Base-by-base conservation (phyloP, 2,888 invertebrate genomes). In the Luffia ferchaultella region DNA sequence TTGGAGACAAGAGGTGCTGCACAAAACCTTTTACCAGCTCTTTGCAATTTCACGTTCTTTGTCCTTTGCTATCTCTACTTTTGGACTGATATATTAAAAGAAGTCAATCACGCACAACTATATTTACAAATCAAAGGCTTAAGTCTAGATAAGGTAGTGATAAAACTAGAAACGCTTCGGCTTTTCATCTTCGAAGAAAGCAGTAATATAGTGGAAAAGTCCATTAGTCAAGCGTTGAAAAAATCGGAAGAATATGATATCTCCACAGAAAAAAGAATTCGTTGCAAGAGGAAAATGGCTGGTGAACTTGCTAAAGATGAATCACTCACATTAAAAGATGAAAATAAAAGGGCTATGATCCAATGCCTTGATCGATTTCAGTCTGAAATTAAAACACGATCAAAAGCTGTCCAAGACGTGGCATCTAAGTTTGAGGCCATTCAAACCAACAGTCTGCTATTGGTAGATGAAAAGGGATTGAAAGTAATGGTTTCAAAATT, bases 61-160 rank as follows among this genome's bases (percentile, higher is more conserved):
- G n/a, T n/a, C 49, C 51, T 53, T 51, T 53, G 53, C 20, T 53
- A 42, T 53, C 45, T 46, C 47, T 53, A 51, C 51, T 53, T 53
- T 50, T 53, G 49, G 51, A 53, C 51, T 49, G 44, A 51, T 51
- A 47, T 49, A 44, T 46, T 53, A 53, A 50, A 46, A 50, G 49
- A 51, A 53, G 51, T 53, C 43, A 45, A 48, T 43, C 48, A 49
- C 50, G 48, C 49, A 50, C 50, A 51, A 49, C 46, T 53, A 48
- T n/a, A n/a, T n/a, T 51, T 53, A 51, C 46, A 51, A 53, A 53
- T 48, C 48, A 50, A 53, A 53, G 53, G 53, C 19, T 53, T 48
- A 48, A 18, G 30, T 30, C 5, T 30, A 7, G 53, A 30, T 30
- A 15, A 47, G 20, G 16, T 53, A 43, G 42, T 50, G 40, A 53